Evolutionary conservation across 1,140 invertebrate genomes (phyloP), one percentile per base, ranked within the genome.

Genomic region (Agrilus planipennis): DNA sequence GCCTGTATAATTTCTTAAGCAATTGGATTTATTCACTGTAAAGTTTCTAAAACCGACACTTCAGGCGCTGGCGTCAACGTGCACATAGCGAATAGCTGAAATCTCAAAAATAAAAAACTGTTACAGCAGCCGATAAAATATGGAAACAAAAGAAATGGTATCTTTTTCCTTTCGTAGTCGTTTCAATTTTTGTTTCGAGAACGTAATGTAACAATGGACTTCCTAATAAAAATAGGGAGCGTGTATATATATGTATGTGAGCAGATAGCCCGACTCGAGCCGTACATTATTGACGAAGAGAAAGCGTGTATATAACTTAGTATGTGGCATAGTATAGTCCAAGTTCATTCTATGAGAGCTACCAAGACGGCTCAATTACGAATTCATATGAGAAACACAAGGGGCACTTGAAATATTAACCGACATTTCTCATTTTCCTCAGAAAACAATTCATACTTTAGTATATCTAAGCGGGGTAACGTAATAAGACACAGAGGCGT

Each of bases 321-420:
- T 6, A 39, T 7, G 23, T n/a, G 6, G 23, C 6, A n/a, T 7
- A 6, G 6, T n/a, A 25, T 6, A 25, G 23, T 6, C 39, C 35
- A 46, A 39, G 45, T 28, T 38, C 41, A 25, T 41, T 39, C 25
- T 15, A 18, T 28, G 12, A 22, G 16, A 30, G 41, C 41, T 36
- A 39, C 30, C 32, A 31, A 36, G n/a, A 34, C 34, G 31, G 29
- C 45, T 25, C 23, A 32, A 53, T 57, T 57, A 58, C 54, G 54
- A 57, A 60, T 60, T 58, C 55, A 58, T 60, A 55, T 58, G 55
- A 52, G 57, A 57, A 56, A 50, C 53, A 55, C 55, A 58, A 54
- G 50, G 51, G 57, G 55, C 48, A 45, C 45, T 50, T 58, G 53
- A 60, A 60, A 58, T 57, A 60, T 60, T 58, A 50, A 60, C 55